Percentiles rank a stretch among this genome's conserved stretches.
Evolutionary conservation across 1,140 invertebrate species (phyloP).

Genomic region (Heliconius congener): DNA sequence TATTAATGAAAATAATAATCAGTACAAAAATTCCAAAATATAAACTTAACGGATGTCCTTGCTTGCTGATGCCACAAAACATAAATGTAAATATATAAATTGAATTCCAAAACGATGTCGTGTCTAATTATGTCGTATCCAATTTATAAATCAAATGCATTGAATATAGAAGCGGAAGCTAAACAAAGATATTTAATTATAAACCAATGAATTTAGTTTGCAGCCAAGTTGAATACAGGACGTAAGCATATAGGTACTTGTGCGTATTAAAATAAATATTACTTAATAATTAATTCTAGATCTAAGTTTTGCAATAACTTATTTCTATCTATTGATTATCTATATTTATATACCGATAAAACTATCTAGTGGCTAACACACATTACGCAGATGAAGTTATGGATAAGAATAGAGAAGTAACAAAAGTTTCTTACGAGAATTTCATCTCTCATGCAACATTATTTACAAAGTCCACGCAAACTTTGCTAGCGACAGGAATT

Average conservation of each 20-base stretch:
- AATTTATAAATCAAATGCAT: slow-evolving; percentile 56
- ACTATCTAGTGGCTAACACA: too few species aligned
- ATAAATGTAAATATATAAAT: slow-evolving; percentile 40
- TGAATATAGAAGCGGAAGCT: slow-evolving; percentile 61
- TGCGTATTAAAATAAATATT: slow-evolving; percentile 27
- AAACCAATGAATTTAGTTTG: slow-evolving; percentile 48
- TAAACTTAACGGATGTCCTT: slow-evolving; percentile 20
- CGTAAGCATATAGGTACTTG: slow-evolving; percentile 39
- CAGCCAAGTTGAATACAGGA: slow-evolving; percentile 56
- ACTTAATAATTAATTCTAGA: slow-evolving; percentile 22
- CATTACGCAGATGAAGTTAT: too few species aligned
- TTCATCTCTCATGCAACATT: too few species aligned
- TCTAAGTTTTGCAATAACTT: too few species aligned
- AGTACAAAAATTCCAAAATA: neutral
- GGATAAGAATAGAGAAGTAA: too few species aligned
- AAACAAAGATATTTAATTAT: slow-evolving; percentile 66
- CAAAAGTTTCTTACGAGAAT: too few species aligned
- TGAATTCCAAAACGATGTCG: slow-evolving; percentile 45
- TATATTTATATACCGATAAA: too few species aligned
- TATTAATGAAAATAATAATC: neutral
- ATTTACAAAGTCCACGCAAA: too few species aligned
- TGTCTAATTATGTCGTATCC: slow-evolving; percentile 49
- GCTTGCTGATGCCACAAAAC: slow-evolving; percentile 59
- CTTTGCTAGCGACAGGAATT: too few species aligned
- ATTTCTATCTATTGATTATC: too few species aligned